Percentiles rank a stretch among this genome's conserved stretches.
Conservation (phyloP, 2,888 invertebrate species). For the Dendrolimus pini region DNA sequence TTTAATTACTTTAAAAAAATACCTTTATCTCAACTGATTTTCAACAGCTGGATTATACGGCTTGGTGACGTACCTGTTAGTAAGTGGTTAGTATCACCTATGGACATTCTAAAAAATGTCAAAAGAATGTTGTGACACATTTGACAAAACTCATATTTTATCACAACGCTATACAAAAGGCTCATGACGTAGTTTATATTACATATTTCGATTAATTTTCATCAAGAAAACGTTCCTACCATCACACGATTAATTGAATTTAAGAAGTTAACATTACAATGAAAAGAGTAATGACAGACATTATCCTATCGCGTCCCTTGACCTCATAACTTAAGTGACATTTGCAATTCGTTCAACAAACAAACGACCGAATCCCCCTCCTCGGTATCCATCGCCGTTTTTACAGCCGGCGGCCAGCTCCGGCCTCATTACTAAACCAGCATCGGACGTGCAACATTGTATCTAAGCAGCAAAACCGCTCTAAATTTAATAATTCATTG, state of each 20-base stretch:
- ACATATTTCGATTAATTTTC: too few species aligned
- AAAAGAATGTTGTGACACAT: too few species aligned
- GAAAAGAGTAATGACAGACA: neutral
- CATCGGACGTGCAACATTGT: conserved; percentile 9
- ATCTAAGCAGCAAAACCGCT: conserved; percentile 21
- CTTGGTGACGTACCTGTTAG: too few species aligned
- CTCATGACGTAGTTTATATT: too few species aligned
- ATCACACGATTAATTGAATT: neutral
- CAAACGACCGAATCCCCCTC: conserved; percentile 6
- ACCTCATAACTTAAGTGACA: conserved; percentile 14
- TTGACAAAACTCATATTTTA: too few species aligned
- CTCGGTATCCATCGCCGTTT: neutral
- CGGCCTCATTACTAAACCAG: neutral
- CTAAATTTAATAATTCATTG: conserved; percentile 72
- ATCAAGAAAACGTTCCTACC: too few species aligned
- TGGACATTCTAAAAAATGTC: too few species aligned
- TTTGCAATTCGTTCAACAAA: conserved; percentile 1
- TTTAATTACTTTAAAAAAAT: too few species aligned
- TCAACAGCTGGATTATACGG: too few species aligned
- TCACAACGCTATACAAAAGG: too few species aligned
- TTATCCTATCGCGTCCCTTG: conserved; percentile 7
- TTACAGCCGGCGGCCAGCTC: neutral
- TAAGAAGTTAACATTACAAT: neutral
- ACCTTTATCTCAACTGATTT: too few species aligned
- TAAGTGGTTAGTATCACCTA: too few species aligned